Evolutionary conservation across 2,888 invertebrate species (phyloP).

Genomic region (Automeris io): DNA sequence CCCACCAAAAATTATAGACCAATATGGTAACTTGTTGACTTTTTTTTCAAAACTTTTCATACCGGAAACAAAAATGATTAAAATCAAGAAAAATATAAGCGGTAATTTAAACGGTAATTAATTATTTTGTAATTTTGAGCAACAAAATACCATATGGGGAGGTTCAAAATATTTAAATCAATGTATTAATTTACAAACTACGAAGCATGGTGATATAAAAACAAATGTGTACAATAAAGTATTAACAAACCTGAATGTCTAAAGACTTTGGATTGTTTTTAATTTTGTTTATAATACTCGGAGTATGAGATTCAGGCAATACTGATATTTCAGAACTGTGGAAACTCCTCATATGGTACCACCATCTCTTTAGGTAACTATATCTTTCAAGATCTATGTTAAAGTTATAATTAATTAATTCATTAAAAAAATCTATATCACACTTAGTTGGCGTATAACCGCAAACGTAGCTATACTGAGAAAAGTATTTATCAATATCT

Average conservation of each 20-base stretch:
- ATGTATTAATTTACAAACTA: background rate
- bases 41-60: conserved; percentile 35
- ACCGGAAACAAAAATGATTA: conserved; percentile 52
- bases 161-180: conserved; percentile 25
- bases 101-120: conserved; percentile 8
- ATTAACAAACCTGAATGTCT: conserved; percentile 52
- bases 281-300: conserved; percentile 29
- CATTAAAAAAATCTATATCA: conserved; percentile 61
- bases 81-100: background rate
- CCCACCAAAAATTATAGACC: conserved; percentile 26
- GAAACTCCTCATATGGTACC: conserved; percentile 79
- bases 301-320: conserved; percentile 47
- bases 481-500: conserved; percentile 62
- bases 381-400: conserved; percentile 50
- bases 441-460: conserved; percentile 72
- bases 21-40: conserved; percentile 62
- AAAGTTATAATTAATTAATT: too few species aligned
- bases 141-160: conserved; percentile 61
- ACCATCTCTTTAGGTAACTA: conserved; percentile 77
- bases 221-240: background rate
- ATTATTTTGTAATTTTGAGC: conserved; percentile 16
- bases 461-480: conserved; percentile 74
- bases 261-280: conserved; percentile 33
- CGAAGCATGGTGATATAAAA: conserved; percentile 4
- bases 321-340: conserved; percentile 61